Evolutionary conservation across 2,113 vertebrate genomes (phyloP).

Genomic region (Nothobranchius furzeri): DNA sequence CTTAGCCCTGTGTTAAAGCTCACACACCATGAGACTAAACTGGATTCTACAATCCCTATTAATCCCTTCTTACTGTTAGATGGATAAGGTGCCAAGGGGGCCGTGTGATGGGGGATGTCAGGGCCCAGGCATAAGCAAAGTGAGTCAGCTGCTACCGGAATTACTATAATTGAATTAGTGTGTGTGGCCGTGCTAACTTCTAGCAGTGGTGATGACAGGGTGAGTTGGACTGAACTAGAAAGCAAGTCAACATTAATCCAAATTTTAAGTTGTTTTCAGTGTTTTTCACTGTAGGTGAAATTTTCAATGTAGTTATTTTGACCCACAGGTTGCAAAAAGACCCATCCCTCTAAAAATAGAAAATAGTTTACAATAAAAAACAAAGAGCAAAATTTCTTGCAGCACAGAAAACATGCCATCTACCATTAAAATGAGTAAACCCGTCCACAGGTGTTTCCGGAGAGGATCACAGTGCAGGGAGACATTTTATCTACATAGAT

Average conservation of each 20-base stretch:
- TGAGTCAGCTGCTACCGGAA: constrained; percentile 58
- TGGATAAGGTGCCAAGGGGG: constrained; percentile 58
- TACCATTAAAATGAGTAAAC: too few species aligned
- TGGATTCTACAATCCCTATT: constrained; percentile 71
- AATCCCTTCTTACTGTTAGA: constrained; percentile 72
- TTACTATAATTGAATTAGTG: constrained; percentile 69
- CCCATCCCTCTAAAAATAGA: too few species aligned
- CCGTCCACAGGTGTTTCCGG: too few species aligned
- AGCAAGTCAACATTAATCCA: background rate
- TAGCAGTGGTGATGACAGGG: constrained; percentile 14
- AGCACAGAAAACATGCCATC: too few species aligned
- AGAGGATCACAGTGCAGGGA: too few species aligned
- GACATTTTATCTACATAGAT: too few species aligned
- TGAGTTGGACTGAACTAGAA: background rate
- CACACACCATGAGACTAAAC: constrained; percentile 59
- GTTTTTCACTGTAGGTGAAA: too few species aligned
- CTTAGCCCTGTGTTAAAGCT: constrained; percentile 55
- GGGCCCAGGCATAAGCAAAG: constrained; percentile 32
- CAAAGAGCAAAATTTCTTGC: too few species aligned
- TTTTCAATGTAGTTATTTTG: too few species aligned
- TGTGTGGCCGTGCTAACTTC: constrained; percentile 25
- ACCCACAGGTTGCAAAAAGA: too few species aligned
- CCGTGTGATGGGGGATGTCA: constrained; percentile 46
- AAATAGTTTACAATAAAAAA: too few species aligned
- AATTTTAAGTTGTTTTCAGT: background rate